Conservation (phyloP, 2,797 vertebrate species). For the Gymnopithys bicolor region DNA sequence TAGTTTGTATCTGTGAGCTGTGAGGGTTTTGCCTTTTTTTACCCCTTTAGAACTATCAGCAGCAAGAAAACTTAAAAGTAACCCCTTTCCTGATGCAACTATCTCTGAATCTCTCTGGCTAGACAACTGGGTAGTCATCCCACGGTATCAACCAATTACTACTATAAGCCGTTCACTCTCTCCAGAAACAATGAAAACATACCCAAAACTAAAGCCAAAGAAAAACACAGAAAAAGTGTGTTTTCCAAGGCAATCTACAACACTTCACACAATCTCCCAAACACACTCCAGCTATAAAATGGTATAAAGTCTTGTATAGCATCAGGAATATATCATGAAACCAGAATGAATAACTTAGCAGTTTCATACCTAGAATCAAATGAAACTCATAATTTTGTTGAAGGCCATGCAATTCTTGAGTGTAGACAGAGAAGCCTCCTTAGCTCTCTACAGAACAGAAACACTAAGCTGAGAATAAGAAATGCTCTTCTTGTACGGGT, state of each 20-base stretch:
- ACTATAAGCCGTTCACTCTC: rapidly evolving
- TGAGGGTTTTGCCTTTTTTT: not conserved
- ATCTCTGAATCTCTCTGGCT: not conserved
- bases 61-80: not conserved
- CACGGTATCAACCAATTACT: not conserved
- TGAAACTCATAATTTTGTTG: not conserved
- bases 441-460: not conserved
- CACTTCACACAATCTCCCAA: not conserved
- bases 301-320: not conserved
- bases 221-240: not conserved
- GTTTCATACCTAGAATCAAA: not conserved
- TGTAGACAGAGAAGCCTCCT: not conserved
- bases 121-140: not conserved
- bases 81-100: not conserved
- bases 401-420: not conserved
- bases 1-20: not conserved
- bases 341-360: not conserved
- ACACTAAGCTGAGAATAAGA: not conserved
- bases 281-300: not conserved
- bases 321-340: not conserved
- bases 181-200: not conserved
- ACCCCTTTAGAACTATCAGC: not conserved
- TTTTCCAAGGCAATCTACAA: not conserved
- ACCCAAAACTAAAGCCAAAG: not conserved
- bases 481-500: not conserved